phyloP scores from a whole-genome alignment of 2,113 vertebrate genomes.

The Piprites chloris region DNA sequence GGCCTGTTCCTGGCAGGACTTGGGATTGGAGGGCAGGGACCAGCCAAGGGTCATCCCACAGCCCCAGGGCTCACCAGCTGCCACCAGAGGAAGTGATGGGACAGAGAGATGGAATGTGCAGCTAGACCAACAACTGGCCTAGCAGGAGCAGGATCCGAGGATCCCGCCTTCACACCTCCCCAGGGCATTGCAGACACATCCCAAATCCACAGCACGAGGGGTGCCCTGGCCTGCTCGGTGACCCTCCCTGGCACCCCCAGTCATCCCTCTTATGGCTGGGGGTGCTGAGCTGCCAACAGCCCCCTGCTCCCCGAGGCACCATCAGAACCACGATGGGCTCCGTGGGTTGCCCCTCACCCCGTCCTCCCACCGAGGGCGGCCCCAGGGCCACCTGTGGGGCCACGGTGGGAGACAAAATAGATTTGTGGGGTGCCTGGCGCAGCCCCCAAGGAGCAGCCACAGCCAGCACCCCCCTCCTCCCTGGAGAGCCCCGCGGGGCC shows the following conservation, averaged over 20 bases:
- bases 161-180: not conserved
- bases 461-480: not conserved
- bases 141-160: not conserved
- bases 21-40: not conserved
- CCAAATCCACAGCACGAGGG: not conserved
- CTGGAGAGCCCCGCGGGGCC: not conserved
- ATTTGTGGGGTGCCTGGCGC: not conserved
- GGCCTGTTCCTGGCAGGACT: not conserved
- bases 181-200: not conserved
- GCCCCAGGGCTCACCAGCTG: accelerated
- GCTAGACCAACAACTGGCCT: not conserved
- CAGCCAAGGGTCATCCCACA: not conserved
- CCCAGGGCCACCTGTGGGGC: accelerated
- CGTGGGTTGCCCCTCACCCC: accelerated
- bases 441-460: not conserved
- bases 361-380: accelerated
- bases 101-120: accelerated
- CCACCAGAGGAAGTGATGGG: accelerated
- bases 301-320: not conserved
- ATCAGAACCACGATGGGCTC: accelerated
- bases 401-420: not conserved
- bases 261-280: accelerated
- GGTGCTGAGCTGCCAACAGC: not conserved
- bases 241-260: not conserved
- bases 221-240: not conserved